A percentile compares a stretch with the other conserved stretches of the same genome.
Conservation (phyloP, 2,113 vertebrate genomes). For the Xiphophorus couchianus region DNA sequence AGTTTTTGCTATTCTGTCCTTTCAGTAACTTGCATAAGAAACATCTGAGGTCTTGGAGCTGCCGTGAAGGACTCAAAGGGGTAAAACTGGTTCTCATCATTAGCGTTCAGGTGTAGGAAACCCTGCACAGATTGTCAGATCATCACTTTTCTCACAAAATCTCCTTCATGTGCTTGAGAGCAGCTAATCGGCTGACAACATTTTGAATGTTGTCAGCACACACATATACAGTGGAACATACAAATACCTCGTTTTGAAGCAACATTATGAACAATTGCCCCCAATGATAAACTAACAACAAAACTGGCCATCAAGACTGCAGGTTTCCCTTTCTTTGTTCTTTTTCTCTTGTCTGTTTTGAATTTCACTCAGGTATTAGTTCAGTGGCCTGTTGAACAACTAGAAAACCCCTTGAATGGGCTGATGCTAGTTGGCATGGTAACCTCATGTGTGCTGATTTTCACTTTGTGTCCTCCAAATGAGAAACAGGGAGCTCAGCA, state of each 20-base stretch:
- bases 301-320: conserved; percentile 5
- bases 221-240: not conserved
- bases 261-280: not conserved
- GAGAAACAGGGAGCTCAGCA: not conserved
- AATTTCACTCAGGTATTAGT: conserved; percentile 45
- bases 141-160: not conserved
- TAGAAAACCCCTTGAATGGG: conserved; percentile 3
- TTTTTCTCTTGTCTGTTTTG: conserved; percentile 42
- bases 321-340: conserved; percentile 56
- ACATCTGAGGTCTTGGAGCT: conserved; percentile 52
- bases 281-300: conserved; percentile 28
- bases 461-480: not conserved
- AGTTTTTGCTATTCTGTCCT: conserved; percentile 24
- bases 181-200: too few relatives aligned
- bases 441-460: conserved; percentile 29
- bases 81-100: too few relatives aligned
- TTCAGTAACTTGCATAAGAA: conserved; percentile 8
- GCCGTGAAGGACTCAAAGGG: conserved; percentile 30
- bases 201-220: not conserved
- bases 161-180: not conserved
- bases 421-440: conserved; percentile 47
- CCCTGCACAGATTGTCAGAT: too few relatives aligned
- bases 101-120: too few relatives aligned
- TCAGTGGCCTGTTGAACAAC: conserved; percentile 36
- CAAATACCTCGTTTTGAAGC: not conserved